Evolutionary conservation across 92 coral and sea anemone genomes (phyloP).

Genomic region (Zoanthus gigantus): DNA sequence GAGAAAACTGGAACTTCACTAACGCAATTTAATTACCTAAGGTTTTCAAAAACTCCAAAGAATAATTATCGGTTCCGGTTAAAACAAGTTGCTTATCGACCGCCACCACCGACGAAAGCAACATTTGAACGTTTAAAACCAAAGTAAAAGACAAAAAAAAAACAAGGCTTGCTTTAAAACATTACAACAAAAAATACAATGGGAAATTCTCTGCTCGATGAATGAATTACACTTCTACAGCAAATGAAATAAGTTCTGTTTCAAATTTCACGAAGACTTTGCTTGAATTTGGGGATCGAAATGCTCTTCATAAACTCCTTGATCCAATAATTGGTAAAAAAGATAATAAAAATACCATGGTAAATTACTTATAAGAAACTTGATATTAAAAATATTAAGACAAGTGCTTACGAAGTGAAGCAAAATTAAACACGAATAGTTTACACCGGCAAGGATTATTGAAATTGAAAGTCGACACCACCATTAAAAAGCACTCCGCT

Average conservation of each 20-base stretch:
- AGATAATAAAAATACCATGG: background rate
- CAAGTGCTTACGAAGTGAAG: background rate
- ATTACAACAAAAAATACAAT: background rate
- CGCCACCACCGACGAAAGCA: no score
- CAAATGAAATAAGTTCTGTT: background rate
- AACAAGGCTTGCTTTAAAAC: background rate
- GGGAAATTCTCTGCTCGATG: background rate
- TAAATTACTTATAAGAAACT: background rate
- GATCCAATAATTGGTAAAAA: background rate
- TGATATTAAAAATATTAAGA: background rate
- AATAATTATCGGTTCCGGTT: background rate
- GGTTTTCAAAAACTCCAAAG: background rate
- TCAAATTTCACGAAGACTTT: background rate
- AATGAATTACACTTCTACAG: background rate
- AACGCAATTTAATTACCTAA: background rate
- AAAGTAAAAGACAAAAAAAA: no score
- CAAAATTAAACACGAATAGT: background rate
- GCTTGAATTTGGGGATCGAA: background rate
- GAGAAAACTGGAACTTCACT: background rate
- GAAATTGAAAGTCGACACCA: conserved; percentile 24
- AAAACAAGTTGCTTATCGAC: background rate
- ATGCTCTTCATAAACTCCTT: background rate
- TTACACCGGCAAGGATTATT: background rate
- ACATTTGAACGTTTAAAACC: background rate
- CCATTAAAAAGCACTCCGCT: conserved; percentile 2